These are phyloP conservation scores for Meda fulgida DNA, from an alignment of 2,797 vertebrate species.

Conservation along the genomic window DNA sequence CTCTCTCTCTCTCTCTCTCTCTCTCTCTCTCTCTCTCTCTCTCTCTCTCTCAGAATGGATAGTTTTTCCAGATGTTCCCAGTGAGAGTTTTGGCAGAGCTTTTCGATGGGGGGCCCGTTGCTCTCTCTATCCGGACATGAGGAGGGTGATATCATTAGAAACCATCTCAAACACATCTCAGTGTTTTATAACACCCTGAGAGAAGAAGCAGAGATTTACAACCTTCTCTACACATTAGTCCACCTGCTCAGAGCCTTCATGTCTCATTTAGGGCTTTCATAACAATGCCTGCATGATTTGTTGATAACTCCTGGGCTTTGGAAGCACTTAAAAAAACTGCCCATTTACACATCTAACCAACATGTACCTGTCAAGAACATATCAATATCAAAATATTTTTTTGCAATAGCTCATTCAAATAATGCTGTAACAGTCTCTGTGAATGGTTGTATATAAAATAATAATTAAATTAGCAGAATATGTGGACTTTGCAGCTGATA, in stretches of 20 bases:
- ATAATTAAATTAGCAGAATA: background rate
- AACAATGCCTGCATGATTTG: conserved; percentile 4
- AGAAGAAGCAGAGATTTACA: conserved; percentile 26
- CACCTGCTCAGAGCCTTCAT: conserved; percentile 30
- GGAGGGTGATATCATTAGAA: conserved; percentile 50
- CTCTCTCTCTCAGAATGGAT: conserved; percentile 43
- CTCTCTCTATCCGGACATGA: conserved; percentile 50
- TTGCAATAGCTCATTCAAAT: background rate
- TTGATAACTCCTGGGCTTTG: background rate
- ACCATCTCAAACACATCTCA: conserved; percentile 50
- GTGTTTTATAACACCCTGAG: conserved; percentile 38
- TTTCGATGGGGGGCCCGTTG: conserved; percentile 34
- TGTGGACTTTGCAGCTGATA: background rate
- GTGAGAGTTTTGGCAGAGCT: conserved; percentile 46
- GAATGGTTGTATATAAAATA: background rate
- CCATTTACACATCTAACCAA: background rate
- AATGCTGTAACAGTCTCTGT: background rate
- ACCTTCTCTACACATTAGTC: background rate
- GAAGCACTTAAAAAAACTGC: background rate
- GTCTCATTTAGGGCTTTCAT: background rate
- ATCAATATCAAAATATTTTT: background rate
- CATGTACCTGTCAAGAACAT: background rate
- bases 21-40: too few species aligned
- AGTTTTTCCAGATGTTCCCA: conserved; percentile 66
- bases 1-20: too few species aligned